Base-by-base conservation (phyloP, 2,797 vertebrate species). In the Lophius americanus region DNA sequence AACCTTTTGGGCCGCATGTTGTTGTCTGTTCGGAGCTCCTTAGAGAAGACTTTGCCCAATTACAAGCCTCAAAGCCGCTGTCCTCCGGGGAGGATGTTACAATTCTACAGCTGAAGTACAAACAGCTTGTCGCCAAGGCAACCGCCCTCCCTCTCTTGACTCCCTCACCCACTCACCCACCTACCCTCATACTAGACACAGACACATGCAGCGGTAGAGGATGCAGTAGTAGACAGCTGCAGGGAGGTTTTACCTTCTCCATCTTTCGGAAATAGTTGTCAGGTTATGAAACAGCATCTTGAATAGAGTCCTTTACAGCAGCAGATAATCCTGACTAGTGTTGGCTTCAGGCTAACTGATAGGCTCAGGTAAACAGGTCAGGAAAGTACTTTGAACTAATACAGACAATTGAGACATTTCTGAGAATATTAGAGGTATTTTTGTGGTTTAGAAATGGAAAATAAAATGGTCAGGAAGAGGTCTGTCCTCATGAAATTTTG, bases 121-220 rank as follows among this genome's bases (percentile, higher is more conserved):
- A 91, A 92, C 90, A 92, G 79, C 73, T 42, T 75, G 70, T 92
- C 67, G 37, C 88, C 84, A 85, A 78, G 73, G 89, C 73, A 92
- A 93, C 91, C 62, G 53, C 70, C 77, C 74, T 62, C 46, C 44
- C 70, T 76, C 74, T 62, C 46, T 41, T 54, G 57, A 60, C 76
- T 55, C 80, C 67, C 59, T 61, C 68, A 59, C 73, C 71, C 64
- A 80, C 83, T 64, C 82, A 69, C 33, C 53, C 81, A 60, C 75
- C 70, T 9, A 42, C 72, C 77, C 75, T 44, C 14, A 35, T 48
- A n/a, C 10, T 37, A 46, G 32, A 23, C 36, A 35, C 51, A 52
- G n/a, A 62, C 50, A 13, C 38, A 47, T 57, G 51, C 12, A 60
- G 46, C 51, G 61, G 33, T 55, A 63, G 62, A 46, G 70, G 67